Base-by-base conservation (phyloP, 2,113 vertebrate genomes). In the Eptatretus burgeri region DNA sequence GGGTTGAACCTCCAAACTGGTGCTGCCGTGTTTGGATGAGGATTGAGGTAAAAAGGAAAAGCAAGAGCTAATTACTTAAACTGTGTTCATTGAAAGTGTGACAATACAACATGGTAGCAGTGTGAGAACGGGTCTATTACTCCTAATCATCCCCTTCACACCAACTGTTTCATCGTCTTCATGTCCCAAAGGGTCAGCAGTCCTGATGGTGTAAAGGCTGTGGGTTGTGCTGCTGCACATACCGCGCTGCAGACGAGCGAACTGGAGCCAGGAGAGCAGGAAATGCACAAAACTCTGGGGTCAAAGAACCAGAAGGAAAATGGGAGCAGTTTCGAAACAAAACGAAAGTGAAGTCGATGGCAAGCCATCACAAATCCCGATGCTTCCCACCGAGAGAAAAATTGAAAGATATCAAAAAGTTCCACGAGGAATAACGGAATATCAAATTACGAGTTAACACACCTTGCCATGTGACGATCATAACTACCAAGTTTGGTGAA, bases 121-220 rank as follows among this genome's bases (percentile, higher is more conserved):
- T n/a, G 53, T 65, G 62, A 56, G 9, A 18, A n/a, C 13, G 49
- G 41, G 14, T 13, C 13, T 13, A 16, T 51, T 19, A 62, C 10
- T 56, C 53, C 18, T 56, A 2, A 56, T 49, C 50, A 56, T 50
- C 60, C 18, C 13, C 10, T 14, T 52, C 52, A 2, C 72, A 95
- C 88, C 83, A 95, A 86, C 66, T 94, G 87, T 71, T 94, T 95
- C 75, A 98, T 89, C 0, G 81, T 88, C 71, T 98, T 98, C 1
- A 87, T 94, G 73, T 98, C 91, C 91, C 89, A 98, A 9, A 98
- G 76, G 13, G 95, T 74, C 70, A 98, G 77, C 56, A 77, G 80
- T 64, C 91, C 91, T 0, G 85, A 78, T 65, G 82, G n/a, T 10
- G 56, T 20, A 13, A 20, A 60, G 67, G 67, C 73, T 2, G 62